phyloP scores from a whole-genome alignment of 2,113 vertebrate species.

The Pogona vitticeps region DNA sequence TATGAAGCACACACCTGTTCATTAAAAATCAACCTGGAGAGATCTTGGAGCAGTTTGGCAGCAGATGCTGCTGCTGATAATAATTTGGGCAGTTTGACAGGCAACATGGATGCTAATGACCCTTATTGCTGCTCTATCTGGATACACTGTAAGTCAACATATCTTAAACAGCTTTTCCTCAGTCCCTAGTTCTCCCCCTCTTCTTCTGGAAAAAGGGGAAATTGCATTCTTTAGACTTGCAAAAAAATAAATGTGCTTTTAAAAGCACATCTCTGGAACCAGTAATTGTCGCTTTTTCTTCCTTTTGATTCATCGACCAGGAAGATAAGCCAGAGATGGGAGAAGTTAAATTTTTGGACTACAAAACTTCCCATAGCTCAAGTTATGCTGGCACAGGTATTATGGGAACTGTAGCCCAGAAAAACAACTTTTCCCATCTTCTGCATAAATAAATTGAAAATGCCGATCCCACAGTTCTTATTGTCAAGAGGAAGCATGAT shows the following conservation, averaged over 20 bases:
- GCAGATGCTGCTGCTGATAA: slow-evolving; percentile 52
- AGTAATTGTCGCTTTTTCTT: background rate
- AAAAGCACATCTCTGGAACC: background rate
- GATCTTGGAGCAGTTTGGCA: slow-evolving; percentile 32
- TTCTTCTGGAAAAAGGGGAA: slow-evolving; percentile 8
- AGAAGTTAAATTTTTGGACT: no score
- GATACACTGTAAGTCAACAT: slow-evolving; percentile 24
- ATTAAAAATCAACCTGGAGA: slow-evolving; percentile 47
- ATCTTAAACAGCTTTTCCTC: slow-evolving; percentile 7
- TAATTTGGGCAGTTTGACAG: slow-evolving; percentile 52
- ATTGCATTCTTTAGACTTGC: background rate
- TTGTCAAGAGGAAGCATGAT: no score
- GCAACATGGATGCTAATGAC: slow-evolving; percentile 23
- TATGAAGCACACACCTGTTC: slow-evolving; percentile 62
- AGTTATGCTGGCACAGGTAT: no score
- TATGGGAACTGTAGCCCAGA: no score
- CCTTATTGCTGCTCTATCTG: slow-evolving; percentile 14
- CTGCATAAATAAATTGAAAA: no score
- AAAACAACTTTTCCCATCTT: no score
- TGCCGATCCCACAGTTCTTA: no score
- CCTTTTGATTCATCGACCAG: background rate
- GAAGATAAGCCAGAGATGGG: no score
- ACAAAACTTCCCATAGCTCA: no score
- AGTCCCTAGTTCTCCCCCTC: background rate
- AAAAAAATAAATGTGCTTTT: background rate